Percentiles rank a stretch among this genome's conserved stretches.
Evolutionary conservation across 2,797 vertebrate species (phyloP).

Genomic region (Danio jaintianensis): DNA sequence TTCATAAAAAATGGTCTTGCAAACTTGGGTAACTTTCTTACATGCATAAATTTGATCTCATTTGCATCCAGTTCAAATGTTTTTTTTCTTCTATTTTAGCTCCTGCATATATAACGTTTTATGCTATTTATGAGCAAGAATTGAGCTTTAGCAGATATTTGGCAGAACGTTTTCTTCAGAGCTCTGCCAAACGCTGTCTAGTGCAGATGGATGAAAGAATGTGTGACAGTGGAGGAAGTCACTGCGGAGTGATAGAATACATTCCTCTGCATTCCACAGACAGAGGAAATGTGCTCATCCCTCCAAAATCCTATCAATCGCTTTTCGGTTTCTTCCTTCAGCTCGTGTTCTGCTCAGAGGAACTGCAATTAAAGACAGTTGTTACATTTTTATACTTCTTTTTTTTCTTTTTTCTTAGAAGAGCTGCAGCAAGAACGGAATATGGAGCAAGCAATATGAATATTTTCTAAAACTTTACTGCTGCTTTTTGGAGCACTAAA

Average conservation of each 20-base stretch:
- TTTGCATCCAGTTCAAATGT: background rate
- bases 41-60: background rate
- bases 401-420: background rate
- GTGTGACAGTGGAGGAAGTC: constrained; percentile 57
- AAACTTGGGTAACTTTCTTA: background rate
- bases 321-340: constrained; percentile 53
- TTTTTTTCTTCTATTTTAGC: background rate
- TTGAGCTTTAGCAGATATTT: background rate
- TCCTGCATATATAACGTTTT: background rate
- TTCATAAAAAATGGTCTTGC: background rate
- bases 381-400: constrained; percentile 2
- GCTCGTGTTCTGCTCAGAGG: constrained; percentile 15
- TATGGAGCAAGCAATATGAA: background rate
- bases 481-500: background rate
- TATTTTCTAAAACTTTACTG: background rate
- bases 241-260: constrained; percentile 38
- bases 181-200: constrained; percentile 3
- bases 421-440: background rate
- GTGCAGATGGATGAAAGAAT: constrained; percentile 57
- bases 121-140: constrained; percentile 24
- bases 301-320: constrained; percentile 58
- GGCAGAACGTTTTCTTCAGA: constrained; percentile 15
- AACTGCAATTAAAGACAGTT: background rate
- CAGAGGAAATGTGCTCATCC: constrained; percentile 61
- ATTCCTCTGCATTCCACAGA: constrained; percentile 65